Conservation (phyloP, 2,797 vertebrate species). For the Alfaro cultratus region DNA sequence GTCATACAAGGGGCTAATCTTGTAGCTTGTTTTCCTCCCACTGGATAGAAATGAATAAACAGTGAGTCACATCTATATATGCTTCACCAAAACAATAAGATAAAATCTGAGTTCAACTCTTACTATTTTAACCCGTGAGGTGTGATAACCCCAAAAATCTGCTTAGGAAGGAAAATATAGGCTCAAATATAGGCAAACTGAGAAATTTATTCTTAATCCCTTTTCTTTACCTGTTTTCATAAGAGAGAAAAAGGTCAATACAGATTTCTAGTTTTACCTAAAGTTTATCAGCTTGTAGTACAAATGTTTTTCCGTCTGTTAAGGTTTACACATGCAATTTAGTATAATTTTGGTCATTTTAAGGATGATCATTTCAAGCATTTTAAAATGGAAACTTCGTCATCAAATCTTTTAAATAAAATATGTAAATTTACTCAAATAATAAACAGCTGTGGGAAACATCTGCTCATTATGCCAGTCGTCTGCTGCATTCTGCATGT, state of each 20-base stretch:
- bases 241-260: not conserved
- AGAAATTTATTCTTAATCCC: not conserved
- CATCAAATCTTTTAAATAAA: slow-evolving; percentile 2
- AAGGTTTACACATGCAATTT: not conserved
- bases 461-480: not conserved
- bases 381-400: slow-evolving; percentile 4
- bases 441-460: not conserved
- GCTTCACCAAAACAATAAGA: not conserved
- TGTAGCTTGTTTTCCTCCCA: no score
- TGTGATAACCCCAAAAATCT: not conserved
- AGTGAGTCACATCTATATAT: not conserved
- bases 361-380: slow-evolving; percentile 4
- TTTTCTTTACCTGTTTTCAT: not conserved
- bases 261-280: not conserved
- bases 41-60: not conserved
- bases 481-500: not conserved
- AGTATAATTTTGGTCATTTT: not conserved
- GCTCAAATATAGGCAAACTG: not conserved
- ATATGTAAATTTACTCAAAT: not conserved
- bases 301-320: not conserved
- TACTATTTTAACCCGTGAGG: no score
- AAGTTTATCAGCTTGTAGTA: not conserved
- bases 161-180: not conserved
- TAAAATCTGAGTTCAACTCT: no score
- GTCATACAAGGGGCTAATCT: no score